A percentile compares a stretch with the other conserved stretches of the same genome.
These are phyloP conservation scores for Sarcophaga variegata DNA, from an alignment of 2,888 invertebrate species.

Conservation along the genomic window DNA sequence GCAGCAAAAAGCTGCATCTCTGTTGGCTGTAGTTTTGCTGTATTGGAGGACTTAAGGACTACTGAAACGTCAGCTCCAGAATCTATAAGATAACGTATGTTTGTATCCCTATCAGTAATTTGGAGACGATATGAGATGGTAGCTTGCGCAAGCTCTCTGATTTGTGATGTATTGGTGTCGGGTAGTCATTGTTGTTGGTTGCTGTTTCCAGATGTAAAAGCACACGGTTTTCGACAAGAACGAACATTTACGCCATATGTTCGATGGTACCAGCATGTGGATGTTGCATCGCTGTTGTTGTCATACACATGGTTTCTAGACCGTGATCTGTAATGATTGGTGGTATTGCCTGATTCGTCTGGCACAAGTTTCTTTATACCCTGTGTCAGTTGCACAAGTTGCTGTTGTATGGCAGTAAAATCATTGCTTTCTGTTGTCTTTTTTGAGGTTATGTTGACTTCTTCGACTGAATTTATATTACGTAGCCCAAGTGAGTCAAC, in stretches of 20 bases:
- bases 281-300: not conserved
- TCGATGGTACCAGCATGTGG: conserved; percentile 41
- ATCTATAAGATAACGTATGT: conserved; percentile 15
- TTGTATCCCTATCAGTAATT: conserved; percentile 2
- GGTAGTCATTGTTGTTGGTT: not conserved
- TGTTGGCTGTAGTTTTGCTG: not conserved
- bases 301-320: not conserved
- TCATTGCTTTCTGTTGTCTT: not conserved
- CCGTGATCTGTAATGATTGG: not conserved
- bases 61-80: conserved; percentile 17
- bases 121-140: conserved; percentile 24
- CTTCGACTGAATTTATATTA: conserved; percentile 15
- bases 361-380: conserved; percentile 10
- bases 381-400: conserved; percentile 9
- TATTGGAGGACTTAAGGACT: not conserved
- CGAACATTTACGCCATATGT: conserved; percentile 23
- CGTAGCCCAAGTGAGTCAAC: no score
- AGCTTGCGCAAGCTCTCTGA: conserved; percentile 8
- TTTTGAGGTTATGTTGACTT: conserved; percentile 36
- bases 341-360: not conserved
- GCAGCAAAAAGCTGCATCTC: conserved; percentile 49
- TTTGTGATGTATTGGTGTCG: not conserved
- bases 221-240: conserved; percentile 17
- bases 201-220: conserved; percentile 8
- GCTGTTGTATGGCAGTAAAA: conserved; percentile 9